phyloP scores from a whole-genome alignment of 2,797 vertebrate genomes.

The Coreius guichenoti region DNA sequence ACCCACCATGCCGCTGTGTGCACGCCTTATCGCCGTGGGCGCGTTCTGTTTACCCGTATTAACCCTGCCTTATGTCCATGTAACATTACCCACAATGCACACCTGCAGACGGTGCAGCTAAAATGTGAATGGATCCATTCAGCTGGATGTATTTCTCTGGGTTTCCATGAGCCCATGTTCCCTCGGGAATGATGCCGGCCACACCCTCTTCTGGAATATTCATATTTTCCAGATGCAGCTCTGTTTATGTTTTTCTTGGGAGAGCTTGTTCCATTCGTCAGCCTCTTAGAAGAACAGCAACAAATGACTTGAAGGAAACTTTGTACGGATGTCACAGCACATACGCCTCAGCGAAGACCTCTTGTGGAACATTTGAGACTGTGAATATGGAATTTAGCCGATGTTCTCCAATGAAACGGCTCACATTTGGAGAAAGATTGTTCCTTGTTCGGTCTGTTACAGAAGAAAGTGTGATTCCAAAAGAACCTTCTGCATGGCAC shows the following conservation, averaged over 20 bases:
- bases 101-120: constrained; percentile 10
- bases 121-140: constrained; percentile 9
- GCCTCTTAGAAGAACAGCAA: neutral
- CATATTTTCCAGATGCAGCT: neutral
- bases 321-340: neutral
- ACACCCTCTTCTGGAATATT: neutral
- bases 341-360: neutral
- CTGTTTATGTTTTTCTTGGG: neutral
- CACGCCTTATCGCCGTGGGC: constrained; percentile 52
- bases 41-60: constrained; percentile 67
- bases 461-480: constrained; percentile 4
- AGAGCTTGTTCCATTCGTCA: neutral
- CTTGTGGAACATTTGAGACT: constrained; percentile 15
- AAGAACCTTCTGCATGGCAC: neutral
- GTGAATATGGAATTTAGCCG: constrained; percentile 19
- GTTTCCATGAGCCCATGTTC: neutral
- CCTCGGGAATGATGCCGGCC: neutral
- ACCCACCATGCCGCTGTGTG: constrained; percentile 51
- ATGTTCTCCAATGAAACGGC: neutral
- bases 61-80: constrained; percentile 50
- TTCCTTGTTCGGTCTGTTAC: constrained; percentile 49
- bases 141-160: constrained; percentile 1
- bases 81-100: constrained; percentile 22
- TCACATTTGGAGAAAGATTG: neutral
- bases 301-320: constrained; percentile 27